phyloP scores from a whole-genome alignment of 2,113 vertebrate species.

The Blennius ocellaris region DNA sequence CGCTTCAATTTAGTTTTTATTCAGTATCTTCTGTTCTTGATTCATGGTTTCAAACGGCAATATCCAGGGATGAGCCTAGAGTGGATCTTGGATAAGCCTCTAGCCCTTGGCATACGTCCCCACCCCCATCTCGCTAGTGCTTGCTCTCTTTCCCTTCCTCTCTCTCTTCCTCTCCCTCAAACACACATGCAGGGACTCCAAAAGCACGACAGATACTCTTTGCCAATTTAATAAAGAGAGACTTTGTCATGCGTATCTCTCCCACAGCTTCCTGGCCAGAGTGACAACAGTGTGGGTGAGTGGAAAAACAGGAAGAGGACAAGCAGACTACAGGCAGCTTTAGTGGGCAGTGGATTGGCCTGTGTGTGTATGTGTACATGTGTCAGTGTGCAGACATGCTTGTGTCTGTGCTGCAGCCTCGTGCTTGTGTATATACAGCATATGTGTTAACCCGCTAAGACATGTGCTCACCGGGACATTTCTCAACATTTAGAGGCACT shows the following conservation, averaged over 20 bases:
- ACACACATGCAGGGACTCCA: slow-evolving; percentile 58
- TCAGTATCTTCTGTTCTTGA: slow-evolving; percentile 64
- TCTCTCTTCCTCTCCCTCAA: slow-evolving; percentile 34
- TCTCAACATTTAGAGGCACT: slow-evolving; percentile 55
- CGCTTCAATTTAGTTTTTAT: slow-evolving; percentile 46
- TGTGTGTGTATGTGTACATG: slow-evolving; percentile 44
- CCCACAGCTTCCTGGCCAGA: slow-evolving; percentile 83
- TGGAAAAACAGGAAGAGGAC: slow-evolving; percentile 84
- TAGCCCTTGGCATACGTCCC: slow-evolving; percentile 76
- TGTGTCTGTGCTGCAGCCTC: slow-evolving; percentile 42
- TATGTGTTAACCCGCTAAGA: slow-evolving; percentile 59
- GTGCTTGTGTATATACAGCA: slow-evolving; percentile 43
- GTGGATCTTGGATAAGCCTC: slow-evolving; percentile 77
- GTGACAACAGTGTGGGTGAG: slow-evolving; percentile 82
- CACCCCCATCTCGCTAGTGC: slow-evolving; percentile 70
- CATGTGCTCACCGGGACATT: slow-evolving; percentile 64
- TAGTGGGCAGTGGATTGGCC: slow-evolving; percentile 61
- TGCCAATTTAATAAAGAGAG: slow-evolving; percentile 84
- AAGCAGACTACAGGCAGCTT: slow-evolving; percentile 64
- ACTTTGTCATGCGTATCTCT: slow-evolving; percentile 81
- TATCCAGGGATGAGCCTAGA: slow-evolving; percentile 78
- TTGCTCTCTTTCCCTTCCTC: slow-evolving; percentile 39
- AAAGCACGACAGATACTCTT: slow-evolving; percentile 68
- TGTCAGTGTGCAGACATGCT: slow-evolving; percentile 1
- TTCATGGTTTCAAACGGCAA: slow-evolving; percentile 75